These are phyloP conservation scores for Cataglyphis rosenhaueri DNA, from an alignment of 2,888 invertebrate species.

Conservation along the genomic window DNA sequence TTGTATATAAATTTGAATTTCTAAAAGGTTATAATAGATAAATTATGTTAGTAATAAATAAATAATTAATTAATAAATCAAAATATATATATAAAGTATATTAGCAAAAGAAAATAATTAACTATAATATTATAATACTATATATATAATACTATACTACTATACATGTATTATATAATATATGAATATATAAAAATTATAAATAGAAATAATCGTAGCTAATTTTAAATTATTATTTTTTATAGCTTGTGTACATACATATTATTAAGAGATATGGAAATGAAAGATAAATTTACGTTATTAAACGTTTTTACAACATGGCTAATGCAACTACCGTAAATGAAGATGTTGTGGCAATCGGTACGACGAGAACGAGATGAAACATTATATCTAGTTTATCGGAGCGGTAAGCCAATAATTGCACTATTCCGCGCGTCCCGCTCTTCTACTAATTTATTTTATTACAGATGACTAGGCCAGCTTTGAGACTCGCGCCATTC, in stretches of 20 bases:
- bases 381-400: constrained; percentile 45
- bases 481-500: constrained; percentile 68
- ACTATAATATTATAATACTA: no score
- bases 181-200: no score
- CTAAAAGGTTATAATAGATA: no score
- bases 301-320: constrained; percentile 16
- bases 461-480: constrained; percentile 74
- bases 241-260: not conserved
- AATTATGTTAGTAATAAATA: no score
- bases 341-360: constrained; percentile 14
- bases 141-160: no score
- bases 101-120: no score
- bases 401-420: constrained; percentile 75
- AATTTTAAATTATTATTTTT: no score
- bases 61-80: no score
- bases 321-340: constrained; percentile 22
- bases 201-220: no score
- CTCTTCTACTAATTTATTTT: constrained; percentile 77
- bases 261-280: not conserved
- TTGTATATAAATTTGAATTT: no score
- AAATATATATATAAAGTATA: no score
- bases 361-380: constrained; percentile 6
- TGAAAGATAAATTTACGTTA: not conserved
- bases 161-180: no score
- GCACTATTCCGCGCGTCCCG: constrained; percentile 71